A percentile compares a stretch with the other conserved stretches of the same genome.
These are phyloP conservation scores for Chaetogeoica ovagalla DNA, from an alignment of 2,888 invertebrate genomes.

Conservation along the genomic window DNA sequence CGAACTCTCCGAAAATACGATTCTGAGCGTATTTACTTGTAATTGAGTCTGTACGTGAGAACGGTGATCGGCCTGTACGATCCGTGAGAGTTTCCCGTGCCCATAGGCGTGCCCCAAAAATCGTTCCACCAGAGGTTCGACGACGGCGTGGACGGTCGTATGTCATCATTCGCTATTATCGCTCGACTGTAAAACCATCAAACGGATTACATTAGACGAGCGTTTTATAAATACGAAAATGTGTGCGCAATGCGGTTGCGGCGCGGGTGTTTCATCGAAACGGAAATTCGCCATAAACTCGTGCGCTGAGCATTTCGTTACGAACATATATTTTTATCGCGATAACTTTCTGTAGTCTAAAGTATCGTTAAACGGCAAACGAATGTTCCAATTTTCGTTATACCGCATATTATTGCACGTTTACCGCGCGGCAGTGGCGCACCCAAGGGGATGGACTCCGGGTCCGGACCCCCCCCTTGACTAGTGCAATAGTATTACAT, in stretches of 20 bases:
- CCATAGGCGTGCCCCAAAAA: conserved; percentile 96
- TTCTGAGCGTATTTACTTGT: conserved; percentile 62
- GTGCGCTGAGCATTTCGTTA: too few relatives aligned
- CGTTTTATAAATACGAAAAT: background rate
- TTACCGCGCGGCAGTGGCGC: too few relatives aligned
- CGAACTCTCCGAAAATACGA: too few relatives aligned
- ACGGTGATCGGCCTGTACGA: conserved; percentile 93
- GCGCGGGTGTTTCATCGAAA: background rate
- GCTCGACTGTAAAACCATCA: conserved; percentile 76
- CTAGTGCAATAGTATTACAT: too few relatives aligned
- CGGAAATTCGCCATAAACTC: background rate
- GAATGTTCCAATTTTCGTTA: too few relatives aligned
- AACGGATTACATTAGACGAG: background rate
- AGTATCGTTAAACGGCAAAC: too few relatives aligned
- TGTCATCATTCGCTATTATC: conserved; percentile 90
- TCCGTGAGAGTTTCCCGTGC: conserved; percentile 92
- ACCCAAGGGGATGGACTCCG: too few relatives aligned
- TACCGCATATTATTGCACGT: too few relatives aligned
- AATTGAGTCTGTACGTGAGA: conserved; percentile 81
- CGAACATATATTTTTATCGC: too few relatives aligned
- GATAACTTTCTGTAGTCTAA: too few relatives aligned
- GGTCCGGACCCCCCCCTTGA: too few relatives aligned
- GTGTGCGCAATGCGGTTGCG: too few relatives aligned
- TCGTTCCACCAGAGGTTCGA: conserved; percentile 79
- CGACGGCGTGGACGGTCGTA: conserved; percentile 59